A percentile compares a stretch with the other conserved stretches of the same genome.
Evolutionary conservation across 2,797 vertebrate genomes (phyloP).

Genomic region (Eulemur mongoz): DNA sequence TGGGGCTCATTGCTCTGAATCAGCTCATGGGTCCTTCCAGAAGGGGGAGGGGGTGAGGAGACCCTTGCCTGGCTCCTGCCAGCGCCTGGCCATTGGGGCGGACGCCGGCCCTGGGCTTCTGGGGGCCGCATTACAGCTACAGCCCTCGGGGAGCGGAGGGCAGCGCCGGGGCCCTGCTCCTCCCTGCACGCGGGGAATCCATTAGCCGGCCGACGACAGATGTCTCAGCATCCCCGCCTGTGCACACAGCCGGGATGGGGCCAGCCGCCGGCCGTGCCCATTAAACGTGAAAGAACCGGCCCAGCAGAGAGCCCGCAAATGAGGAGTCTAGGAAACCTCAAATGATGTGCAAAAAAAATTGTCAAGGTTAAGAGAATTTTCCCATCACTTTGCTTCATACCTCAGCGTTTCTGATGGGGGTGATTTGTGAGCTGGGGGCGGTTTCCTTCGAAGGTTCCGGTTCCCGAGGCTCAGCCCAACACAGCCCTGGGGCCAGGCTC

Average conservation of each 20-base stretch:
- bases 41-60: constrained; percentile 47
- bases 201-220: constrained; percentile 82
- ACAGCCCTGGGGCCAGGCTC: not conserved
- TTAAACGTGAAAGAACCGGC: constrained; percentile 61
- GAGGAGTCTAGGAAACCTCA: constrained; percentile 83
- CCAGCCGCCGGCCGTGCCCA: constrained; percentile 66
- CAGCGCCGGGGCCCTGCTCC: constrained; percentile 57
- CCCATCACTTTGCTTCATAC: constrained; percentile 77
- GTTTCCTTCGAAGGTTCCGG: constrained; percentile 45
- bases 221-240: constrained; percentile 21
- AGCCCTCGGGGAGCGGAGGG: constrained; percentile 65
- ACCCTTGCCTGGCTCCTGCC: constrained; percentile 77
- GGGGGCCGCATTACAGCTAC: constrained; percentile 51
- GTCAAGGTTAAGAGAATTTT: constrained; percentile 70
- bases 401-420: constrained; percentile 75
- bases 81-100: constrained; percentile 73
- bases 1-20: constrained; percentile 85
- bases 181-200: constrained; percentile 68
- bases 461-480: not conserved
- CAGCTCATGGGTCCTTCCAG: constrained; percentile 87
- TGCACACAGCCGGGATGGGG: constrained; percentile 58
- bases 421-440: constrained; percentile 64
- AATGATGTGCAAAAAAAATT: constrained; percentile 82
- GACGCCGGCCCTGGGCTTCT: constrained; percentile 61
- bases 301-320: constrained; percentile 75